A percentile compares a stretch with the other conserved stretches of the same genome.
Evolutionary conservation across 1,140 invertebrate genomes (phyloP).

Genomic region (Euwallacea fornicatus): DNA sequence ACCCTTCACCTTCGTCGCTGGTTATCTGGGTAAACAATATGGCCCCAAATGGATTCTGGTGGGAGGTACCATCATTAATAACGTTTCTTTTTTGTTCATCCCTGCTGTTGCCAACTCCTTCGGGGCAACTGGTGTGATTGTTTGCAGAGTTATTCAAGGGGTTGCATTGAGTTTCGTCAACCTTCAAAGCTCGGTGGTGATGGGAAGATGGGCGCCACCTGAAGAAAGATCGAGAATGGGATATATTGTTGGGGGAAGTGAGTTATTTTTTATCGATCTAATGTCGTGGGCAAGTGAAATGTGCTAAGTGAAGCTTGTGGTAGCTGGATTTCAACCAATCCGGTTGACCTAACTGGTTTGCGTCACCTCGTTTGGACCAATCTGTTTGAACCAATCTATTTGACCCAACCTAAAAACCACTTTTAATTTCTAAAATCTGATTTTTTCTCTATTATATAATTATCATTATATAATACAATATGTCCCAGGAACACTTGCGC

Average conservation of each 20-base stretch:
- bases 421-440: too few relatives aligned
- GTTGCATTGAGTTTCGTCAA: not conserved
- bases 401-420: too few relatives aligned
- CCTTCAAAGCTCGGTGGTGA: not conserved
- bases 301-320: too few relatives aligned
- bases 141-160: conserved; percentile 16
- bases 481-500: too few relatives aligned
- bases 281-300: too few relatives aligned
- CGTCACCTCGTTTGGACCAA: too few relatives aligned
- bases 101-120: not conserved
- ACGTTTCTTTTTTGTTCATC: conserved; percentile 1
- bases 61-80: conserved; percentile 50
- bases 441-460: too few relatives aligned
- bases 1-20: conserved; percentile 63
- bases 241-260: not conserved
- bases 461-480: too few relatives aligned
- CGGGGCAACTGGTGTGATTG: conserved; percentile 15
- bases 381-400: too few relatives aligned
- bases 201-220: conserved; percentile 7
- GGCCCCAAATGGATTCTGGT: conserved; percentile 66
- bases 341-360: too few relatives aligned
- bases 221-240: conserved; percentile 17
- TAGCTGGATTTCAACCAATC: too few relatives aligned
- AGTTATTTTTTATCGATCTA: not conserved
- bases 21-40: conserved; percentile 64